phyloP scores from a whole-genome alignment of 1,140 invertebrate species.

The Trissolcus basalis region DNA sequence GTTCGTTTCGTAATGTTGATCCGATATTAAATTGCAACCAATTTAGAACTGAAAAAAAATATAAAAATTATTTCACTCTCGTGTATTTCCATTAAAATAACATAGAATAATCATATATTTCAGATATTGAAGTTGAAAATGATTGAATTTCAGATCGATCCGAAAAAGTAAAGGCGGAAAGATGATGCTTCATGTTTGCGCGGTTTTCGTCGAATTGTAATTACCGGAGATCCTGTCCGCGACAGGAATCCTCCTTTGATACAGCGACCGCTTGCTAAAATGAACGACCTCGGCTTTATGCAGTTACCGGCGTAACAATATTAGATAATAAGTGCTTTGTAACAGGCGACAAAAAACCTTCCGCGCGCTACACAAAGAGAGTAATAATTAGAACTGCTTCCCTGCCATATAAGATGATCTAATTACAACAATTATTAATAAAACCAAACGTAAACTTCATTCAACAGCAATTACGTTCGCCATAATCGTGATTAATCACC shows the following conservation, averaged over 20 bases:
- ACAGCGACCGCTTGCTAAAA: neutral
- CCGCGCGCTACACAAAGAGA: neutral
- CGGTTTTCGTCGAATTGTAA: conserved; percentile 29
- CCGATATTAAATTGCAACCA: too few species aligned
- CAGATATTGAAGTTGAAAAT: too few species aligned
- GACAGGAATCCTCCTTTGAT: conserved; percentile 21
- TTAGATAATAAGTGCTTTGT: conserved; percentile 21
- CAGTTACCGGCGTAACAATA: conserved; percentile 4
- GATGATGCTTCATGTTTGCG: neutral
- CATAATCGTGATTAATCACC: too few species aligned
- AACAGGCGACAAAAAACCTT: conserved; percentile 3
- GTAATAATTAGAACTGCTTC: neutral
- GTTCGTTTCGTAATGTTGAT: too few species aligned
- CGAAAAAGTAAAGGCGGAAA: neutral
- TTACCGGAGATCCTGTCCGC: conserved; percentile 18
- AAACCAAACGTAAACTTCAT: neutral
- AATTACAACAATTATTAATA: neutral
- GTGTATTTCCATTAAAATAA: too few species aligned
- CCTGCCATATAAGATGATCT: neutral
- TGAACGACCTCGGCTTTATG: conserved; percentile 6
- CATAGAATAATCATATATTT: too few species aligned
- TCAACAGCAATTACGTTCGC: too few species aligned
- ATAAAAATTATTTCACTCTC: too few species aligned
- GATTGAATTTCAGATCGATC: neutral
- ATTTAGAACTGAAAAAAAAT: too few species aligned